Evolutionary conservation across 2,888 invertebrate species (phyloP).

Genomic region (Sturmia bella): DNA sequence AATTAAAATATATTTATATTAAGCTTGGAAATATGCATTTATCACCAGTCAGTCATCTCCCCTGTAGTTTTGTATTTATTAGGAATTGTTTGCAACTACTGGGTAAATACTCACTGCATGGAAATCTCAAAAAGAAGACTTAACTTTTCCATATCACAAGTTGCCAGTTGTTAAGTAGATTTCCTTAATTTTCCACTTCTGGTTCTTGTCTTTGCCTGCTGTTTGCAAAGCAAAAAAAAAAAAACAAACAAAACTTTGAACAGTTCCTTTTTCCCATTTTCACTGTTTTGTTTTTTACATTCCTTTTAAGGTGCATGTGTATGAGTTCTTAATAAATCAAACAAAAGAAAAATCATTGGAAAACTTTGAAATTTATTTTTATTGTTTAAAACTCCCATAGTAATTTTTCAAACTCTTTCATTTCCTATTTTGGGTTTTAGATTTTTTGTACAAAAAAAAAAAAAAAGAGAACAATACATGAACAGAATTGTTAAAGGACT

Average conservation of each 20-base stretch:
- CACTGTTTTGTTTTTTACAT: neutral
- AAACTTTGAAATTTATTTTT: constrained; percentile 68
- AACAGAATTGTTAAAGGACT: neutral
- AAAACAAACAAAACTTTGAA: constrained; percentile 24
- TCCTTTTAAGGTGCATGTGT: neutral
- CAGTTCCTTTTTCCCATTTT: constrained; percentile 25
- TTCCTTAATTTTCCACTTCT: constrained; percentile 52
- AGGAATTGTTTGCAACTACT: too few relatives aligned
- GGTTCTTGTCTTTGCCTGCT: neutral
- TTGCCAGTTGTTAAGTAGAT: constrained; percentile 56
- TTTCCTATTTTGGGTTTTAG: neutral
- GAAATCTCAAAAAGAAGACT: too few relatives aligned
- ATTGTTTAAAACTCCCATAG: constrained; percentile 47
- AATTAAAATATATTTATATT: too few relatives aligned
- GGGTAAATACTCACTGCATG: too few relatives aligned
- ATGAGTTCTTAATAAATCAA: constrained; percentile 60
- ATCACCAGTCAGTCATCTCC: neutral
- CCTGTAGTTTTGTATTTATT: too few relatives aligned
- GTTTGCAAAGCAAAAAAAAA: too few relatives aligned
- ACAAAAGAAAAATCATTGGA: constrained; percentile 53
- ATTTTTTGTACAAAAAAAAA: neutral
- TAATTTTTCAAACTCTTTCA: constrained; percentile 11
- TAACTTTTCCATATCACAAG: constrained; percentile 11
- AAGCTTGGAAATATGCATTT: too few relatives aligned
- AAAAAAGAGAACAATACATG: neutral